A percentile compares a stretch with the other conserved stretches of the same genome.
Conservation (phyloP, 1,140 invertebrate genomes). For the Bombus superbus region DNA sequence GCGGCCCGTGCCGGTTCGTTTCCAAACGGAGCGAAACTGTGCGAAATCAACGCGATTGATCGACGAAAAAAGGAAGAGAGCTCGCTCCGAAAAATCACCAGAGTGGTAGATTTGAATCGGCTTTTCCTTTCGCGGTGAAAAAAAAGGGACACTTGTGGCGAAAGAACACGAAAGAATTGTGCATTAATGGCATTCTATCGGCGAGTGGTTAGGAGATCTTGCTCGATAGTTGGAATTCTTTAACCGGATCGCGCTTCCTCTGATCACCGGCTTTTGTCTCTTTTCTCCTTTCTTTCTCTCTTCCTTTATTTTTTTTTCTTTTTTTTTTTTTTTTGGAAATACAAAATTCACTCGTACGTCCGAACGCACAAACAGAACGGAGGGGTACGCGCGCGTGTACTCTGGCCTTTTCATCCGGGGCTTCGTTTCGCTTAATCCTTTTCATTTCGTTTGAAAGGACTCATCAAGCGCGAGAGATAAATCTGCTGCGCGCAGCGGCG, state of each 20-base stretch:
- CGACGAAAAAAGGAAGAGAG: neutral
- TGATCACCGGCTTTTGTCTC: constrained; percentile 2
- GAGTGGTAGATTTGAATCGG: constrained; percentile 3
- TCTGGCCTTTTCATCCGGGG: neutral
- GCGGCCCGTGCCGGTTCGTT: neutral
- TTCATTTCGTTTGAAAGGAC: constrained; percentile 36
- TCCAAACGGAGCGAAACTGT: neutral
- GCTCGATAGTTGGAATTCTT: neutral
- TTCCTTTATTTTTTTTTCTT: neutral
- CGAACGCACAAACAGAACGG: neutral
- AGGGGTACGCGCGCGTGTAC: neutral
- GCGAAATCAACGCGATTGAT: constrained; percentile 9
- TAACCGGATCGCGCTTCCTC: neutral
- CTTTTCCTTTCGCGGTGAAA: neutral
- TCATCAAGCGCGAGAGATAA: constrained; percentile 38
- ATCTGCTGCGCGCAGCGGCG: neutral
- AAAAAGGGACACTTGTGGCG: neutral
- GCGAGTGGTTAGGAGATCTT: neutral
- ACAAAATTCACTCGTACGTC: neutral
- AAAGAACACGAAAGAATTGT: neutral
- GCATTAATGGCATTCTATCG: neutral
- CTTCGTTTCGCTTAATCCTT: constrained; percentile 38
- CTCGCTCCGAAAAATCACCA: no score
- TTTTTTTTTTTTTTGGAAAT: neutral
- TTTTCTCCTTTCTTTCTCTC: neutral